Conservation (phyloP, 2,797 vertebrate genomes). For the Furcifer pardalis region DNA sequence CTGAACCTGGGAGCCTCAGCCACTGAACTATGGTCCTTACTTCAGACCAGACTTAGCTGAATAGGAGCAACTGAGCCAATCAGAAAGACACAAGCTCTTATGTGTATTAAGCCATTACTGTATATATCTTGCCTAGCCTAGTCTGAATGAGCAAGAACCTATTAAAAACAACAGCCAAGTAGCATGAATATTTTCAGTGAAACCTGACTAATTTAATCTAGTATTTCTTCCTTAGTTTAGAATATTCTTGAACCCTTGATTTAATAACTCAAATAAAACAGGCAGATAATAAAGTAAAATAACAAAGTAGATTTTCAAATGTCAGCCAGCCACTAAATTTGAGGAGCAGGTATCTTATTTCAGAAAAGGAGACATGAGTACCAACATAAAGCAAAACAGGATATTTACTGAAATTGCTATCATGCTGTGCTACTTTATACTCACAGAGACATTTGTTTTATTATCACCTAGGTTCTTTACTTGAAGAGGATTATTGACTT, state of each 20-base stretch:
- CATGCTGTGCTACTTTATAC: neutral
- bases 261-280: conserved; percentile 24
- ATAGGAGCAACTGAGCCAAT: neutral
- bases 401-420: neutral
- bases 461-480: neutral
- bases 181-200: conserved; percentile 23
- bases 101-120: neutral
- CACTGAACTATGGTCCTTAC: neutral
- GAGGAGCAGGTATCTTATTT: conserved; percentile 26
- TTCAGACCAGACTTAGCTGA: neutral
- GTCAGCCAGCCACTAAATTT: neutral
- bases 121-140: neutral
- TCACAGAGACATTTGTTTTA: neutral
- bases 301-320: conserved; percentile 31
- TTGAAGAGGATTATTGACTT: neutral
- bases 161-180: neutral
- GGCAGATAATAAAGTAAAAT: conserved; percentile 16
- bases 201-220: conserved; percentile 9
- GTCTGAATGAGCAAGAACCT: neutral
- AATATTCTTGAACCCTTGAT: neutral
- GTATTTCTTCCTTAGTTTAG: neutral
- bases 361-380: neutral
- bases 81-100: neutral
- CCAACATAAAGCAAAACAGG: neutral
- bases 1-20: neutral